Conservation (phyloP, 2,113 vertebrate species). For the Gobiocypris rarus region DNA sequence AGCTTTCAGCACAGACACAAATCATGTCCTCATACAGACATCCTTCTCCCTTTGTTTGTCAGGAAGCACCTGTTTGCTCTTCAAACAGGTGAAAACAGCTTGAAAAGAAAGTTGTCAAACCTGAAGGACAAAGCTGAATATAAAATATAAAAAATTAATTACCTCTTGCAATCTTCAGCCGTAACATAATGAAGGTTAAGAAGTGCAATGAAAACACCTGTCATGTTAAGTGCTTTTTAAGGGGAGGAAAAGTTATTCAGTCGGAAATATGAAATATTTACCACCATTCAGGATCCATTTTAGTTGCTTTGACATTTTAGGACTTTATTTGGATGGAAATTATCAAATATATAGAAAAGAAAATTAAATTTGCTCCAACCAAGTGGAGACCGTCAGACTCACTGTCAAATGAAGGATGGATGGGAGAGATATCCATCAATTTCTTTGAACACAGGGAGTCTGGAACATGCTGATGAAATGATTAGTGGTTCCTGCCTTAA, state of each 20-base stretch:
- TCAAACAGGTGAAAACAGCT: neutral
- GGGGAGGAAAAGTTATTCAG: neutral
- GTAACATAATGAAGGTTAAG: neutral
- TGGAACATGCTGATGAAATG: conserved; percentile 9
- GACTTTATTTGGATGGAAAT: neutral
- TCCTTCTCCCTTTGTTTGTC: conserved; percentile 12
- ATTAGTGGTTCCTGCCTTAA: neutral
- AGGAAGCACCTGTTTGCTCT: conserved; percentile 11
- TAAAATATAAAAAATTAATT: conserved; percentile 12
- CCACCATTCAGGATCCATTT: neutral
- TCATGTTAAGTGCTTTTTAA: conserved; percentile 14
- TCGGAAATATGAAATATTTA: neutral
- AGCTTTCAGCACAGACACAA: neutral
- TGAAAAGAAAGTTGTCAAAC: neutral
- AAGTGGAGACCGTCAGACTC: neutral
- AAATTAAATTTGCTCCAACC: neutral
- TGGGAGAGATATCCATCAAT: neutral
- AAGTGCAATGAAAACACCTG: conserved; percentile 16
- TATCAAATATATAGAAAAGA: neutral
- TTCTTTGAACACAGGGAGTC: neutral
- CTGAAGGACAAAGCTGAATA: conserved; percentile 20
- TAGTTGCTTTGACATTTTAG: neutral
- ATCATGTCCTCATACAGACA: neutral
- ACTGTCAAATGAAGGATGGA: neutral
- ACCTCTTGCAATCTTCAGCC: neutral